Evolutionary conservation across 2,888 invertebrate genomes (phyloP), one percentile per base, ranked within the genome.

Genomic region (Cheilosia scutellata): DNA sequence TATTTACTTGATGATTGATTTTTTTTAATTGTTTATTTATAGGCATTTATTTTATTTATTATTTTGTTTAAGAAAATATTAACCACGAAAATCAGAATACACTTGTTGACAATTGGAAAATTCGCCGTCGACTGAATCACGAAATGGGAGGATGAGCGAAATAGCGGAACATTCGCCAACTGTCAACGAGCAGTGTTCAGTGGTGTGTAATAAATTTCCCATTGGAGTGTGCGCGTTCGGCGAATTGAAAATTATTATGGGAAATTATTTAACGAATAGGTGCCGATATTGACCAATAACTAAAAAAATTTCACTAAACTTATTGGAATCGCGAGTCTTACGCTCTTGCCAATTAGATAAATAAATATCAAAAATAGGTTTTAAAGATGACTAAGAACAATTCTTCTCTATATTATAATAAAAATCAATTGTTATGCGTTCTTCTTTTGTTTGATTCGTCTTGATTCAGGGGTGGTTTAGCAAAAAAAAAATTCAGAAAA

Each of bases 71-170:
- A 42, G 47, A 49, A 29, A 47, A 68, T 2, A 11, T 2, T 13
- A 25, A 51, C 25, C 6, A n/a, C 37, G 0, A 51, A 57, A 29
- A 3, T 20, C 20, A 62, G 6, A 66, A 40, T 70, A 29, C 80
- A 86, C 82, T 86, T 86, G 86, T 86, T 87, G 87, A 87, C 82
- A 87, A 77, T 72, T 70, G 25, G 72, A 82, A 63, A 77, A 72
- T 87, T 82, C 87, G 82, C 87, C 87, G 82, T 82, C 82, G 87
- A 87, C 87, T 87, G 62, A 63, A 16, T 40, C 40, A 33, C 60
- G 57, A 75, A 71, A 66, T 53, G 33, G 51, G 37, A 65, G 51
- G 58, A 63, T 72, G 63, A 65, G 82, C 75, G 75, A 84, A 80
- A 47, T 47, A 74, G 68, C 79, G 47, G 70, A 84, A 31, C 20